phyloP scores from a whole-genome alignment of 2,888 invertebrate species.

The Pammene aurita region DNA sequence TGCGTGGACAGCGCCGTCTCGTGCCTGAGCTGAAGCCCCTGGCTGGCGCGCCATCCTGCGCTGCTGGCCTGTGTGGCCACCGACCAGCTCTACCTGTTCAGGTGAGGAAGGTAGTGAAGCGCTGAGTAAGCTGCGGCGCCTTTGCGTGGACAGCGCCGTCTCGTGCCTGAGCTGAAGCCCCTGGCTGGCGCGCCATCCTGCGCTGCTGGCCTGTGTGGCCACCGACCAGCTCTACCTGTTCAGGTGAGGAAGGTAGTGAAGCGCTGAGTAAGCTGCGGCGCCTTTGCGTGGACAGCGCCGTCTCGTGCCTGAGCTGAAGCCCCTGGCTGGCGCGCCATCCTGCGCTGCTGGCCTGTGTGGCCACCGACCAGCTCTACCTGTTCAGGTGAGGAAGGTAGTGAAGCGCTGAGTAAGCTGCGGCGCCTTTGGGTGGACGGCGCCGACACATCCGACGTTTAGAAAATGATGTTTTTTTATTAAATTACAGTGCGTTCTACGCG shows the following conservation, averaged over 20 bases:
- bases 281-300: constrained; percentile 85
- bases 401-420: constrained; percentile 61
- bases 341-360: constrained; percentile 89
- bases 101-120: constrained; percentile 86
- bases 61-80: constrained; percentile 90
- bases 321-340: constrained; percentile 93
- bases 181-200: constrained; percentile 92
- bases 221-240: constrained; percentile 89
- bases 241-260: constrained; percentile 85
- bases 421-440: no score
- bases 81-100: constrained; percentile 88
- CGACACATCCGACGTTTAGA: no score
- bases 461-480: no score
- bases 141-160: constrained; percentile 85
- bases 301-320: constrained; percentile 89
- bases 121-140: constrained; percentile 86
- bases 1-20: constrained; percentile 86
- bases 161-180: constrained; percentile 89
- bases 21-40: constrained; percentile 90
- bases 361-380: constrained; percentile 88
- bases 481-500: no score
- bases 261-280: constrained; percentile 87
- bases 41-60: constrained; percentile 92
- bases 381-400: constrained; percentile 86
- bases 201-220: constrained; percentile 90